Evolutionary conservation across 2,888 invertebrate genomes (phyloP).

Genomic region (Trissolcus brochymenae): DNA sequence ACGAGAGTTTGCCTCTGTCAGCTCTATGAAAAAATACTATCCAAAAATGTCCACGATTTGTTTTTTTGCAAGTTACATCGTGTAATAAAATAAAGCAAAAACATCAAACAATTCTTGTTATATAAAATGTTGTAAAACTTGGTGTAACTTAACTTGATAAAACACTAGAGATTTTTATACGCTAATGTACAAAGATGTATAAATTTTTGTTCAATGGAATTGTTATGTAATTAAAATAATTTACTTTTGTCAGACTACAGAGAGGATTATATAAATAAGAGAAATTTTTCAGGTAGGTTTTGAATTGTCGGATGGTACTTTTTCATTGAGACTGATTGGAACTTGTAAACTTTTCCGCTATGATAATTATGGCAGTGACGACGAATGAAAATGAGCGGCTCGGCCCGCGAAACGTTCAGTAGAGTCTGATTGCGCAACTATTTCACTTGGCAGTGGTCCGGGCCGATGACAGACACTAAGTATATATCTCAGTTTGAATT

Average conservation of each 20-base stretch:
- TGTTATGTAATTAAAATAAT: too few species aligned
- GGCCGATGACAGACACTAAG: conserved; percentile 19
- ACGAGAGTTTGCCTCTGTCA: conserved; percentile 53
- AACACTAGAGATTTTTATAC: too few species aligned
- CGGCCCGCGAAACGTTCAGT: conserved; percentile 49
- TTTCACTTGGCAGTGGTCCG: conserved; percentile 60
- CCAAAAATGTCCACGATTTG: too few species aligned
- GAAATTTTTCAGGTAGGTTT: neutral
- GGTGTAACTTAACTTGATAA: too few species aligned
- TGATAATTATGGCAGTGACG: conserved; percentile 66
- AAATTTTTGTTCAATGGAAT: too few species aligned
- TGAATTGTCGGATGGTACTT: conserved; percentile 23
- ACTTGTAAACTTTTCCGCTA: conserved; percentile 45
- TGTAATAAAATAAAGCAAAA: too few species aligned
- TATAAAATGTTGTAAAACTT: too few species aligned
- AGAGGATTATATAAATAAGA: too few species aligned
- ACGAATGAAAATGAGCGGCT: conserved; percentile 49
- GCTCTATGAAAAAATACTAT: conserved; percentile 41
- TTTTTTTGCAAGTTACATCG: too few species aligned
- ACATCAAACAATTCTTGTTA: conserved; percentile 2
- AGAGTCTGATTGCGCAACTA: conserved; percentile 37
- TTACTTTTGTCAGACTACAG: too few species aligned
- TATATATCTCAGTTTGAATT: conserved; percentile 14
- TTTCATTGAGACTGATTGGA: conserved; percentile 45
- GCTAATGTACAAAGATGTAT: too few species aligned